Evolutionary conservation across 2,797 vertebrate genomes (phyloP), one percentile per base, ranked within the genome.

Genomic region (Chrosomus eos): DNA sequence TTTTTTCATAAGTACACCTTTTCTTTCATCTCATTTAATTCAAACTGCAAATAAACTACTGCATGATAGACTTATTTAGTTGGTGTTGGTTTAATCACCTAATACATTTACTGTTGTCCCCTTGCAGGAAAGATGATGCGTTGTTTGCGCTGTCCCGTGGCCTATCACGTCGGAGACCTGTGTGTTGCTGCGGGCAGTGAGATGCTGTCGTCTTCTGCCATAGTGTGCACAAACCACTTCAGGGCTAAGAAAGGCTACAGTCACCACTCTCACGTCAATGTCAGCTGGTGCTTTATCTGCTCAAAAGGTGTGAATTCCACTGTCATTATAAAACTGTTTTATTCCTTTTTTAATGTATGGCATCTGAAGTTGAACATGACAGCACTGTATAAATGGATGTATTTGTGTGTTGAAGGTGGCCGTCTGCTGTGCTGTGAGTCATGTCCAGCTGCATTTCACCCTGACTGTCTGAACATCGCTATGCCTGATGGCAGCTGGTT

Each of bases 401-500:
- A n/a, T 38, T 0, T 58, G 2, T 83, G 40, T 80, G 11, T 80
- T 90, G 55, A 89, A 99, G 98, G 98, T 26, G 98, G 98, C 1
- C 97, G 95, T 91, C 95, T 99, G 77, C 92, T 99, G 81, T 99
- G 98, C 91, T 99, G 98, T 0, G 98, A 99, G 93, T 98, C 98
- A 0, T 99, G 98, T 90, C 98, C 98, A 0, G 97, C 98, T 1
- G 98, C 98, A 0, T 99, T 99, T 91, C 98, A 99, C 88, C 98
- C 98, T 0, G 98, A 99, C 92, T 99, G 98, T 88, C 91, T 99
- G 64, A 97, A 96, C 93, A 99, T 99, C 21, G 96, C 97, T 16
- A 99, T 98, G 98, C 98, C 98, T 0, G 98, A 99, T 0, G 98
- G 98, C 82, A 99, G 97, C 95, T 99, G 98, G 98, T 99, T 97